Percentiles rank a stretch among this genome's conserved stretches.
phyloP scores from a whole-genome alignment of 2,113 vertebrate species.

The Phyllostomus hastatus region DNA sequence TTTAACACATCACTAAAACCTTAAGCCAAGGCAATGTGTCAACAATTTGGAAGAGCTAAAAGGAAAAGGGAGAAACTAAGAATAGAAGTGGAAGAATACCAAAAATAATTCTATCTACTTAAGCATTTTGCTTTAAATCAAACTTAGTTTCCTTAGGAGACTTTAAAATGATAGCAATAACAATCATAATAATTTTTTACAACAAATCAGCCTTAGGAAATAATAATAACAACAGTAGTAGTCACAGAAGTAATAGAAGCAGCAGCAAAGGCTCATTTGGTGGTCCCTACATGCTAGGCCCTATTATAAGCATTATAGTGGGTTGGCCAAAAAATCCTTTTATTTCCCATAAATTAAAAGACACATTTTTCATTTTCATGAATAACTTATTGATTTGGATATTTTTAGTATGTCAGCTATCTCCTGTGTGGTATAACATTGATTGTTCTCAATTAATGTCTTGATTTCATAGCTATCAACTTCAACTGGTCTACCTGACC shows the following conservation, averaged over 20 bases:
- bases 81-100: not conserved
- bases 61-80: not conserved
- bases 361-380: too few relatives aligned
- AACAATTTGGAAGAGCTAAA: not conserved
- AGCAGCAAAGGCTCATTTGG: not conserved
- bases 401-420: too few relatives aligned
- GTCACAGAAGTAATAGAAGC: not conserved
- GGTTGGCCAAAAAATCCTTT: too few relatives aligned
- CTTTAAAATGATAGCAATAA: not conserved
- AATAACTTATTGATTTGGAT: too few relatives aligned
- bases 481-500: too few relatives aligned
- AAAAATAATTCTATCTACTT: not conserved
- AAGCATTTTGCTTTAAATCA: slow-evolving; percentile 20
- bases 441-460: too few relatives aligned
- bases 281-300: not conserved
- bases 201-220: not conserved
- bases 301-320: not conserved
- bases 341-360: too few relatives aligned
- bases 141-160: not conserved
- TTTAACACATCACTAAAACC: not conserved
- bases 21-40: not conserved
- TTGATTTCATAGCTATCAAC: too few relatives aligned
- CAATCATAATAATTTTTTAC: not conserved
- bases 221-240: not conserved
- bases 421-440: too few relatives aligned